phyloP scores from a whole-genome alignment of 2,888 invertebrate species.

The Hanleya hanleyi region DNA sequence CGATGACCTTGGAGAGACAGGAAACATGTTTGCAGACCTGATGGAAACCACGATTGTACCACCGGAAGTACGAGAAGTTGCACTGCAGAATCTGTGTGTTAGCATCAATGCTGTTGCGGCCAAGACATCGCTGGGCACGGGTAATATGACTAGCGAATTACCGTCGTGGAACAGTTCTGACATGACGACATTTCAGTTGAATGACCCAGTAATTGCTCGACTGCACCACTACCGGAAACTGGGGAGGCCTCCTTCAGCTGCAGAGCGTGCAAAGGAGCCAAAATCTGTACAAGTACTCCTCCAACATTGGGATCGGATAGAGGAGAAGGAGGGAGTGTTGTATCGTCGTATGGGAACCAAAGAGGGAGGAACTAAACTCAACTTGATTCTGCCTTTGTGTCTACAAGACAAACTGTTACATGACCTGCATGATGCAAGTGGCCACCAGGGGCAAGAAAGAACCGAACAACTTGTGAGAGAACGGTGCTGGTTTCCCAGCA shows the following conservation, averaged over 20 bases:
- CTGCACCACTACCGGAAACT: too few species aligned
- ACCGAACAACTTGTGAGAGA: slow-evolving; percentile 1
- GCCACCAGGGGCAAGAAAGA: slow-evolving; percentile 10
- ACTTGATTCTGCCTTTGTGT: not conserved
- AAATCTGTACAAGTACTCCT: not conserved
- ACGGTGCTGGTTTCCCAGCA: not conserved
- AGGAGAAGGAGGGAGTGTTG: not conserved
- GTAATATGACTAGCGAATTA: not conserved
- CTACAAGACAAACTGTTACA: too few species aligned
- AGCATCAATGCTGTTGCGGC: too few species aligned
- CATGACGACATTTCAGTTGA: too few species aligned
- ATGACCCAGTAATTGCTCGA: too few species aligned
- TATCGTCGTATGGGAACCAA: slow-evolving; percentile 2
- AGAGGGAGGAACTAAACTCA: too few species aligned
- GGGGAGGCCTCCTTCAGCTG: too few species aligned
- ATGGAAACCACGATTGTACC: too few species aligned
- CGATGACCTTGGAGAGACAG: too few species aligned
- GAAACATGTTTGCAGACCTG: too few species aligned
- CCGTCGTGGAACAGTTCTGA: not conserved
- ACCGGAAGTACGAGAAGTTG: too few species aligned
- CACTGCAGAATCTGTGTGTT: not conserved
- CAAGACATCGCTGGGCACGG: too few species aligned
- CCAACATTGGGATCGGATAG: not conserved
- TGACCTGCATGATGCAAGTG: not conserved
- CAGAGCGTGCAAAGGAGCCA: not conserved